Evolutionary conservation across 1,140 invertebrate genomes (phyloP), one percentile per base, ranked within the genome.

Genomic region (Tribolium castaneum): DNA sequence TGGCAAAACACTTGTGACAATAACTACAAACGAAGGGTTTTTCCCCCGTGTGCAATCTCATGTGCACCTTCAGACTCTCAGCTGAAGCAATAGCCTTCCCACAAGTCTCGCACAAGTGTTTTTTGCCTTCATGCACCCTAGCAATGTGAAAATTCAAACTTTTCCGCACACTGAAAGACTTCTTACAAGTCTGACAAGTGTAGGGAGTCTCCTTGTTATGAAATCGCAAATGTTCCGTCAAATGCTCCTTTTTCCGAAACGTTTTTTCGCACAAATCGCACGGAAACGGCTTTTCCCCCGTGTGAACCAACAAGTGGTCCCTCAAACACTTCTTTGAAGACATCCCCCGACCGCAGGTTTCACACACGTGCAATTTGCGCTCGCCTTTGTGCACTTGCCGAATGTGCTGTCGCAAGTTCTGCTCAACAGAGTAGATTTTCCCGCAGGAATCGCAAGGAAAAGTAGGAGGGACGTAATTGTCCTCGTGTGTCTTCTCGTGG

Each of bases 371-470:
- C 0, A 12, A 54, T 30, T 73, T 72, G n/a, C 90, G 91, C 5
- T 92, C 90, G 77, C 91, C 88, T 16, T 89, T 89, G 12, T 89
- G 89, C 59, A 91, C 89, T n/a, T 90, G 90, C 22, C 90, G 86
- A 3, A 90, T 85, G 81, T 94, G 93, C 13, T 89, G 90, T 4
- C 90, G 90, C 71, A 94, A 85, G 75, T 93, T 87, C 1, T 90
- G 89, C 10, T 90, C 88, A 0, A 92, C 88, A 1, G 90, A 85
- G 16, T 87, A 86, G 34, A 85, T 83, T 76, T 86, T 87, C 59
- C 84, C 86, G 19, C 86, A 87, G 1, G 86, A 85, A 72, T 87
- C 16, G 30, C 59, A 66, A 2, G 10, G 2, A 35, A 66, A 66
- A 13, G 25, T 35, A 4, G 80, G 78, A 25, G 72, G 59, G 9